Percentiles rank a stretch among this genome's conserved stretches.
phyloP scores from a whole-genome alignment of 2,797 vertebrate species.

The Pelodytes ibericus region DNA sequence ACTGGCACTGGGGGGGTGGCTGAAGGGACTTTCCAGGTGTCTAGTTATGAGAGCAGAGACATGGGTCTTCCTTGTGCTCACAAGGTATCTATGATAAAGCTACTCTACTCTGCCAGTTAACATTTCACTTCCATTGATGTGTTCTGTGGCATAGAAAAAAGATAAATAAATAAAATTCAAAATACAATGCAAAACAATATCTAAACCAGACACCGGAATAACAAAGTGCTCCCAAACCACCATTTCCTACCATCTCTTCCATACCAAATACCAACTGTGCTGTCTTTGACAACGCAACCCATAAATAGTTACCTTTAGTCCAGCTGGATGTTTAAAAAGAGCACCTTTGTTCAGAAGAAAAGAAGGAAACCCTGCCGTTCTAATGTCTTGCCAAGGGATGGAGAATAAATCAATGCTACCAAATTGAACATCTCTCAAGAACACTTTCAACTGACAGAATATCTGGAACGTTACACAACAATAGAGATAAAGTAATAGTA shows the following conservation, averaged over 20 bases:
- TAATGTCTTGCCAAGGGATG: slow-evolving; percentile 47
- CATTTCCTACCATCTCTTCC: background rate
- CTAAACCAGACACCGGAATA: background rate
- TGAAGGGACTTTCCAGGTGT: too few species aligned
- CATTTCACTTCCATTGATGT: too few species aligned
- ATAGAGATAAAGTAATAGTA: slow-evolving; percentile 18
- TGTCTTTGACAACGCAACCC: slow-evolving; percentile 25
- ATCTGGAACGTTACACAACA: slow-evolving; percentile 36
- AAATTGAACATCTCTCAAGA: slow-evolving; percentile 34
- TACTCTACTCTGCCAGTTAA: too few species aligned
- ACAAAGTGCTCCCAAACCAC: background rate
- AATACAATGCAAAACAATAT: too few species aligned
- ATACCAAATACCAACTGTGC: slow-evolving; percentile 7
- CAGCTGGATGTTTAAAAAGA: slow-evolving; percentile 23
- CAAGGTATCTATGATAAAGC: too few species aligned
- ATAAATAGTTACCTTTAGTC: slow-evolving; percentile 20
- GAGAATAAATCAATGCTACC: slow-evolving; percentile 44
- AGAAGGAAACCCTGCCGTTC: background rate
- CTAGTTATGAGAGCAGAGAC: too few species aligned
- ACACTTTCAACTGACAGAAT: slow-evolving; percentile 44
- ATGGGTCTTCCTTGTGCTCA: too few species aligned
- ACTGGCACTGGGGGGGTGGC: too few species aligned
- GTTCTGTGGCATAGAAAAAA: too few species aligned
- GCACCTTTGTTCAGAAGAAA: slow-evolving; percentile 36
- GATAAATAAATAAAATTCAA: too few species aligned